Conservation (phyloP, 2,888 invertebrate species). For the Taphrorychus bicolor region DNA sequence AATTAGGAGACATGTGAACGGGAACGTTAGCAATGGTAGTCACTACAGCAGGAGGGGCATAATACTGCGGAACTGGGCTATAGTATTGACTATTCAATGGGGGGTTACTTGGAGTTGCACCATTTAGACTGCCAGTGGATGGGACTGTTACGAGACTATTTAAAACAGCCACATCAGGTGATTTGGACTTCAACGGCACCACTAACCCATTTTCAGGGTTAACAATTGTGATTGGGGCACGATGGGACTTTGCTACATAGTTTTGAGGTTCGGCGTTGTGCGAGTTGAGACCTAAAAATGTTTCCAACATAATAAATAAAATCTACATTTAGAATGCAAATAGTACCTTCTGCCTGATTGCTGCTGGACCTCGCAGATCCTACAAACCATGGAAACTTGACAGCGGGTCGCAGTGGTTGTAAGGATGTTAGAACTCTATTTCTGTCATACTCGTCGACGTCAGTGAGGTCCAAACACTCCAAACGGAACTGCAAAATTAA, state of each 20-base stretch:
- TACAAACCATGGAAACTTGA: slow-evolving; percentile 57
- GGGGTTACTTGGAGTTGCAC: slow-evolving; percentile 15
- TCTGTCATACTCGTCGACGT: slow-evolving; percentile 73
- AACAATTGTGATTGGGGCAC: slow-evolving; percentile 16
- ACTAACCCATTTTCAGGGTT: slow-evolving; percentile 29
- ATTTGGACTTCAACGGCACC: too few species aligned
- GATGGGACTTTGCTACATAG: background rate
- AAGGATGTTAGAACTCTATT: slow-evolving; percentile 69
- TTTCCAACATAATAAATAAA: too few species aligned
- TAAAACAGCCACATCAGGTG: too few species aligned
- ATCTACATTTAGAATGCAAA: too few species aligned
- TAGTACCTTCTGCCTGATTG: background rate
- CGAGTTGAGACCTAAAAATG: too few species aligned
- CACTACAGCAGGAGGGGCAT: slow-evolving; percentile 18
- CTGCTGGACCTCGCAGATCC: background rate
- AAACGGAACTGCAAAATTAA: slow-evolving; percentile 47
- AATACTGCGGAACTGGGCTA: slow-evolving; percentile 24
- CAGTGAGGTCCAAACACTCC: slow-evolving; percentile 78
- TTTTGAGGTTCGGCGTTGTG: background rate
- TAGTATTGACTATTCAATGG: slow-evolving; percentile 14
- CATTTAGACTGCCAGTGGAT: background rate
- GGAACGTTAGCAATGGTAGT: slow-evolving; percentile 19
- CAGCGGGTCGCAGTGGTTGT: slow-evolving; percentile 59
- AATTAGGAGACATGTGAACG: slow-evolving; percentile 10
- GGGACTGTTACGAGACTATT: background rate